Evolutionary conservation across 1,140 invertebrate genomes (phyloP).

Genomic region (Drosophila sechellia): DNA sequence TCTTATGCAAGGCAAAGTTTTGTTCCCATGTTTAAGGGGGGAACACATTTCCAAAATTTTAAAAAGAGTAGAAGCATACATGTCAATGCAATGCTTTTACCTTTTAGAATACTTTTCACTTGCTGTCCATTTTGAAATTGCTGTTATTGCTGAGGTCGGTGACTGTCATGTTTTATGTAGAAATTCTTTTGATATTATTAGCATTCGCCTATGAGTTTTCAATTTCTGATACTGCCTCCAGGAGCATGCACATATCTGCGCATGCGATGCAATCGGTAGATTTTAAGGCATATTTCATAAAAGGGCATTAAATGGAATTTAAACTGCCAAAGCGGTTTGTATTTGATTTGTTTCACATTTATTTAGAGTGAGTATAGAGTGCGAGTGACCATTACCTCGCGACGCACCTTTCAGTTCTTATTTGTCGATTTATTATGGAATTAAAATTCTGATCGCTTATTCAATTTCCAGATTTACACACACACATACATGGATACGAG

Average conservation of each 20-base stretch:
- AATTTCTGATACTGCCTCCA: slow-evolving; percentile 55
- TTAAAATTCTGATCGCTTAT: too few relatives aligned
- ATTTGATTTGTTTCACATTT: slow-evolving; percentile 11
- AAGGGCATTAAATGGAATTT: slow-evolving; percentile 69
- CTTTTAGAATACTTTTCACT: not conserved
- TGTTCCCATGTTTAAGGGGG: slow-evolving; percentile 16
- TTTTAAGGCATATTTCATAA: slow-evolving; percentile 50
- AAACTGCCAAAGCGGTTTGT: slow-evolving; percentile 51
- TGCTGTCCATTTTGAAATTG: slow-evolving; percentile 32
- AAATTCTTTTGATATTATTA: slow-evolving; percentile 69
- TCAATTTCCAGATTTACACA: too few relatives aligned
- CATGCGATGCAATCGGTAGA: slow-evolving; percentile 11
- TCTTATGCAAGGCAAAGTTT: slow-evolving; percentile 19
- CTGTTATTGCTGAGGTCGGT: slow-evolving; percentile 15
- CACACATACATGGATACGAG: too few relatives aligned
- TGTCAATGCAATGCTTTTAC: too few relatives aligned
- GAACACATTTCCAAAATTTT: not conserved
- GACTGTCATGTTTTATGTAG: slow-evolving; percentile 51
- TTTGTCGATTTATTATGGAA: too few relatives aligned
- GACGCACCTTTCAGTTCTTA: not conserved
- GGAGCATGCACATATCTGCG: slow-evolving; percentile 21
- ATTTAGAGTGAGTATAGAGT: slow-evolving; percentile 51
- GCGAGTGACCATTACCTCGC: not conserved
- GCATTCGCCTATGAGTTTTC: slow-evolving; percentile 67
- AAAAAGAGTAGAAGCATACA: not conserved